phyloP scores from a whole-genome alignment of 2,888 invertebrate genomes.

The Nycteola revayana region DNA sequence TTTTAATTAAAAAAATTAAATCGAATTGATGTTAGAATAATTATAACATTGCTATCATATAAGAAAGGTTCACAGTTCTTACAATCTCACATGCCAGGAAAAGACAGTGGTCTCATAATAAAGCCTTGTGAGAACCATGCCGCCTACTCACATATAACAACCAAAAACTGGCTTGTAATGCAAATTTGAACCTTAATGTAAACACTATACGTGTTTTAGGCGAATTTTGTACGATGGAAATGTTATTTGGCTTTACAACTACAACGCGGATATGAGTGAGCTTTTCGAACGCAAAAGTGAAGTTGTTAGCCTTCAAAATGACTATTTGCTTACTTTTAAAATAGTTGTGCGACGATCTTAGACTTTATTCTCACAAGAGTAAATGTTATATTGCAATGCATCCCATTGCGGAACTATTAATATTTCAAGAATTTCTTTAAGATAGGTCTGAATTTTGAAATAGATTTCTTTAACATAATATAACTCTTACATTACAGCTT shows the following conservation, averaged over 20 bases:
- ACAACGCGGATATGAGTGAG: slow-evolving; percentile 65
- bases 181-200: slow-evolving; percentile 32
- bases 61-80: slow-evolving; percentile 15
- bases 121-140: slow-evolving; percentile 44
- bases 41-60: slow-evolving; percentile 5
- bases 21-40: background rate
- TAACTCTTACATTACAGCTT: background rate
- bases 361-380: slow-evolving; percentile 17
- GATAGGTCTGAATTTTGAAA: slow-evolving; percentile 16
- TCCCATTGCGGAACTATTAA: slow-evolving; percentile 8
- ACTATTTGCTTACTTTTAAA: slow-evolving; percentile 39
- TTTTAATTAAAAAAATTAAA: no score
- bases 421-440: slow-evolving; percentile 12
- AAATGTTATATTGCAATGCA: slow-evolving; percentile 11
- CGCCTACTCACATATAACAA: slow-evolving; percentile 27
- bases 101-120: slow-evolving; percentile 38
- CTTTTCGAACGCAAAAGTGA: slow-evolving; percentile 61
- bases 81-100: slow-evolving; percentile 29
- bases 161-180: slow-evolving; percentile 1
- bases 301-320: slow-evolving; percentile 66
- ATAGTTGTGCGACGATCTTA: slow-evolving; percentile 19
- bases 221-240: no score
- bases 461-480: slow-evolving; percentile 2
- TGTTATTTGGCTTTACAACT: slow-evolving; percentile 14
- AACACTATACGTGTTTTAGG: no score